Percentiles rank a stretch among this genome's conserved stretches.
These are phyloP conservation scores for Ormia ochracea DNA, from an alignment of 2,888 invertebrate genomes.

Conservation along the genomic window DNA sequence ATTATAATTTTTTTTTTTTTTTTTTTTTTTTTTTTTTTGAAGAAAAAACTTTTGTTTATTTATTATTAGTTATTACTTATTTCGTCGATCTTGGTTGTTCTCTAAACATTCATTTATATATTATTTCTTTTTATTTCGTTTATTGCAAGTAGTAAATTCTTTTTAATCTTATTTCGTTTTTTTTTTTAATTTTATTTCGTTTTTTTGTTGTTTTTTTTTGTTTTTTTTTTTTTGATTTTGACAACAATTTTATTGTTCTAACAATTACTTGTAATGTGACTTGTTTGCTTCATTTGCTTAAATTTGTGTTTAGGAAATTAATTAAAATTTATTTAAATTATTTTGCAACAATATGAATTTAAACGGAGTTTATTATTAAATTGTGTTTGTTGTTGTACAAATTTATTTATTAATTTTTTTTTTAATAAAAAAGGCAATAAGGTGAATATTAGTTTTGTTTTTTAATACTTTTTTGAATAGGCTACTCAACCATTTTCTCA, in stretches of 20 bases:
- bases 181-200: conserved; percentile 64
- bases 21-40: not conserved
- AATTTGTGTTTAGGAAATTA: conserved; percentile 7
- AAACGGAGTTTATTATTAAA: not conserved
- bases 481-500: not conserved
- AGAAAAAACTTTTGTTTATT: conserved; percentile 29
- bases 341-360: not conserved
- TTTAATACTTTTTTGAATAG: conserved; percentile 6
- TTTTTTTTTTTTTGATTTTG: conserved; percentile 60
- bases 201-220: conserved; percentile 45
- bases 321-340: not conserved
- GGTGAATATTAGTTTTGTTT: conserved; percentile 49
- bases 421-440: conserved; percentile 57
- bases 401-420: conserved; percentile 17
- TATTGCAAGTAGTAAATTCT: conserved; percentile 49
- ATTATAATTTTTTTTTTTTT: too few species aligned
- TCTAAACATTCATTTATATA: too few species aligned
- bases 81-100: not conserved
- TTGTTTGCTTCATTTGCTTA: conserved; percentile 15
- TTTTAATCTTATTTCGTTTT: conserved; percentile 24
- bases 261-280: conserved; percentile 47
- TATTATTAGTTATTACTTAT: conserved; percentile 17
- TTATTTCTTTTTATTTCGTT: not conserved
- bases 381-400: conserved; percentile 31
- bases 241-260: conserved; percentile 56